A percentile compares a stretch with the other conserved stretches of the same genome.
phyloP scores from a whole-genome alignment of 1,140 invertebrate species.

The Sitobion miscanthi region DNA sequence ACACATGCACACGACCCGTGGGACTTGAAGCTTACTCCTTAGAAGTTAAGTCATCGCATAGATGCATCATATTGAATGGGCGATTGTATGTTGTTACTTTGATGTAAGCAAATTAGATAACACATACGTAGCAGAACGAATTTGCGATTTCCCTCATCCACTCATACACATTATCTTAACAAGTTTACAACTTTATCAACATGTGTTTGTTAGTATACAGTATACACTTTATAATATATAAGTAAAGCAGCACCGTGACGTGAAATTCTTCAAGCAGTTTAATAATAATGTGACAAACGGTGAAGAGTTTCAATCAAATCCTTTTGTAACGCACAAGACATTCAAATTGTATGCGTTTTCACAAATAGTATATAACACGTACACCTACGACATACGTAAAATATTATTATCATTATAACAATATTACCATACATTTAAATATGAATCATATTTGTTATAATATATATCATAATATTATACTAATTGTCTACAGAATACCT shows the following conservation, averaged over 20 bases:
- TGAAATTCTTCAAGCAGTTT: neutral
- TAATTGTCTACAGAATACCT: no score
- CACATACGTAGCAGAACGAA: neutral
- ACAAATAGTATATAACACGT: neutral
- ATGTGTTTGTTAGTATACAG: neutral
- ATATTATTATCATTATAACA: neutral
- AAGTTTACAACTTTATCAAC: constrained; percentile 1
- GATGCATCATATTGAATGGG: neutral
- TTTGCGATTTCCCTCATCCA: neutral
- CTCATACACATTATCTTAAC: neutral
- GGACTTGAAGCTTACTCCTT: neutral
- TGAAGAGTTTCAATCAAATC: neutral
- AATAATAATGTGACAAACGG: neutral
- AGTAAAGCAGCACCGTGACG: neutral
- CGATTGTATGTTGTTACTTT: constrained; percentile 1
- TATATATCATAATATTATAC: no score
- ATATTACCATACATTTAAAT: no score
- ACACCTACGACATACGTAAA: neutral
- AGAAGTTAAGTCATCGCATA: neutral
- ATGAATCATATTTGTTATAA: no score
- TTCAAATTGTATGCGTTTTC: neutral
- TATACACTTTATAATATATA: neutral
- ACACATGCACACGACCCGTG: no score
- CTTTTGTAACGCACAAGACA: neutral
- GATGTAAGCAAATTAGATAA: constrained; percentile 8